Base-by-base conservation (phyloP, 2,797 vertebrate species). In the Manis pentadactyla region DNA sequence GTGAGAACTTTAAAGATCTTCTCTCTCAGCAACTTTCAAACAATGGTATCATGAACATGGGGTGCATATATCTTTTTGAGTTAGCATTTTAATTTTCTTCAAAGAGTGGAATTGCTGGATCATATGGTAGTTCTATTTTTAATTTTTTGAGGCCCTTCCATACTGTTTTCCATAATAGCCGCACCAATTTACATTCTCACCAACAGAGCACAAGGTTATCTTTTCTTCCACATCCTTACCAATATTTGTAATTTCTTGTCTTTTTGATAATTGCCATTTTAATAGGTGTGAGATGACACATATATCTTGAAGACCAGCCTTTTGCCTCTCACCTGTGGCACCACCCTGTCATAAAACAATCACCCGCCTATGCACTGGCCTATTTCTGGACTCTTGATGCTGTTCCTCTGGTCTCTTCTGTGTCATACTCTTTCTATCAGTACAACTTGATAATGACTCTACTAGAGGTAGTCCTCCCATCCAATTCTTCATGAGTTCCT, bases 291-390 rank as follows among this genome's bases (percentile, higher is more conserved):
- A 23, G 74, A 49, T 23, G 74, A 53, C 31, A 23, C 13, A 21
- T 34, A 19, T 55, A 46, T 73, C 37, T 83, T 34, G 31, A 61
- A 85, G 42, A 61, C 31, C 6, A 68, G 49, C 46, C 17, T 59
- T 73, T 57, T 53, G 64, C 17, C 18, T 57, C 27, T 21, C 61
- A 63, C 74, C 75, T 79, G 31, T 46, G 91, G 0, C 7, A 15
- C 66, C 2, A 79, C 69, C 51, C 68, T n/a, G 37, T 49, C 49
- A 39, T 49, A 49, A 61, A 61, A 29, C 19, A 66, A 15, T 55
- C 39, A 27, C 14, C 51, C 12, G 9, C 7, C 4, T 17, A 11
- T 11, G 42, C 7, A 6, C 1, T 1, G 3, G 12, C 66, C 64
- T 61, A 53, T 85, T 34, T 78, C 61, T 57, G n/a, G 53, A 39